Evolutionary conservation across 2,888 invertebrate species (phyloP).

Genomic region (Zele albiditarsus): DNA sequence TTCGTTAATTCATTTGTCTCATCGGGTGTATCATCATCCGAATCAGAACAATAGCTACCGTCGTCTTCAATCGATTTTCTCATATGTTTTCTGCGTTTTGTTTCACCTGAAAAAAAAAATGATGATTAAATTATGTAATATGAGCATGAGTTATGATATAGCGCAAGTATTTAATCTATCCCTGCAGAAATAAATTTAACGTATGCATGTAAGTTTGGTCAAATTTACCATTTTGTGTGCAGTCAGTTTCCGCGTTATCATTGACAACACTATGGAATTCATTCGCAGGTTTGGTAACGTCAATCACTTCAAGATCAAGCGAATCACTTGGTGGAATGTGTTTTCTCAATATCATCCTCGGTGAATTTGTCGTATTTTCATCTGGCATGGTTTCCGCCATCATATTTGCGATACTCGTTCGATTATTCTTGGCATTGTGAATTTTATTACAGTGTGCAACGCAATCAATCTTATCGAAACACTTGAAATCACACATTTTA

Average conservation of each 20-base stretch:
- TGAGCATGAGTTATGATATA: neutral
- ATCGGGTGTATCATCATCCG: conserved; percentile 13
- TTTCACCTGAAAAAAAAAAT: conserved; percentile 16
- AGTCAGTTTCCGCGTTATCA: conserved; percentile 17
- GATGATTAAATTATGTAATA: neutral
- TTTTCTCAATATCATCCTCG: conserved; percentile 8
- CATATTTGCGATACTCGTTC: conserved; percentile 53
- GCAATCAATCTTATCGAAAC: conserved; percentile 79
- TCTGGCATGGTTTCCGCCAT: conserved; percentile 52
- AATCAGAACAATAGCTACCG: conserved; percentile 1
- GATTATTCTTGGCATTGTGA: conserved; percentile 76
- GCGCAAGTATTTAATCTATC: neutral
- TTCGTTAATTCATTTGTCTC: conserved; percentile 26
- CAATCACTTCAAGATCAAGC: conserved; percentile 42
- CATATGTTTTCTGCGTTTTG: neutral
- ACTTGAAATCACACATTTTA: conserved; percentile 81
- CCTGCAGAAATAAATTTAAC: neutral
- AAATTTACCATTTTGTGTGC: conserved; percentile 28
- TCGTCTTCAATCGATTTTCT: neutral
- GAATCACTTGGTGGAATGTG: neutral
- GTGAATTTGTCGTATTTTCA: neutral
- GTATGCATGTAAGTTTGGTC: neutral
- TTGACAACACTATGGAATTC: neutral
- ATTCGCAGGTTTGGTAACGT: conserved; percentile 34
- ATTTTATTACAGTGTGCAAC: conserved; percentile 79